A percentile compares a stretch with the other conserved stretches of the same genome.
phyloP scores from a whole-genome alignment of 2,113 vertebrate species.

The Gallinago media region DNA sequence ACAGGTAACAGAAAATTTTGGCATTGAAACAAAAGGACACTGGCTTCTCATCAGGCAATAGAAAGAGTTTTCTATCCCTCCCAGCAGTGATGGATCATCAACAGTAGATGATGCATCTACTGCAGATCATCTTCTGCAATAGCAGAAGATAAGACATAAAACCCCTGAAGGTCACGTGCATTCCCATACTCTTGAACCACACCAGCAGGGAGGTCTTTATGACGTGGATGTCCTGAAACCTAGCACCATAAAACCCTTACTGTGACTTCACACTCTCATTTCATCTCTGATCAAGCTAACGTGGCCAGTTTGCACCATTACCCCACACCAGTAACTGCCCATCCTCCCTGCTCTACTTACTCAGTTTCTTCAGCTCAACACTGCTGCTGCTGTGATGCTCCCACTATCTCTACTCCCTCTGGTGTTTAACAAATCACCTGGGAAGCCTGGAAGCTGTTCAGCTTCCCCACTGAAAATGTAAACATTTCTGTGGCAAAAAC shows the following conservation, averaged over 20 bases:
- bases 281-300: neutral
- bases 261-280: neutral
- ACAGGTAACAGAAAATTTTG: neutral
- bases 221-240: neutral
- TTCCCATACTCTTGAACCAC: neutral
- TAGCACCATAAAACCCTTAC: neutral
- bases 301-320: neutral
- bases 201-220: neutral
- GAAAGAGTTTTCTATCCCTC: neutral
- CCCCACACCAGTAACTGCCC: neutral
- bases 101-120: neutral
- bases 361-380: neutral
- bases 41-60: neutral
- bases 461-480: neutral
- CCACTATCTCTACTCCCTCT: rapidly evolving
- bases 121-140: neutral
- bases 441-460: neutral
- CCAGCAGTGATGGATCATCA: neutral
- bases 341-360: neutral
- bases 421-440: neutral
- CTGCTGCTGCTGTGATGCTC: neutral
- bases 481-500: too few relatives aligned
- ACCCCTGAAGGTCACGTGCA: rapidly evolving
- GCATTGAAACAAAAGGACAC: neutral
- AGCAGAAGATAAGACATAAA: neutral